phyloP scores from a whole-genome alignment of 1,140 invertebrate species.

The Microplitis mediator region DNA sequence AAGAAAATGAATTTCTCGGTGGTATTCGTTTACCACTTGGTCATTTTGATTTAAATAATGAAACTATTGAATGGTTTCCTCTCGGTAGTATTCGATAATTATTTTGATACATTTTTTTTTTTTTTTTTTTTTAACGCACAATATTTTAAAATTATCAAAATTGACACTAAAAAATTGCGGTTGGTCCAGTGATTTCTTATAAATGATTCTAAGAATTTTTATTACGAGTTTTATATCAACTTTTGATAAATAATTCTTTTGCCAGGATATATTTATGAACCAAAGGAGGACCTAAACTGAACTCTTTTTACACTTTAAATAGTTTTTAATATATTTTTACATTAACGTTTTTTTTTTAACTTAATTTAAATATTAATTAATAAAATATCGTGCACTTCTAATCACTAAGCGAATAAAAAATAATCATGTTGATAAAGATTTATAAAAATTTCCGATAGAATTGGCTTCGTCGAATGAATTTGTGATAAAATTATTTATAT shows the following conservation, averaged over 20 bases:
- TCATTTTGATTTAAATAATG: conserved; percentile 74
- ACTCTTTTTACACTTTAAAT: neutral
- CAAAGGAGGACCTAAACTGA: conserved; percentile 4
- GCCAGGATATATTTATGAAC: neutral
- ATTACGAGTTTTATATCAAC: neutral
- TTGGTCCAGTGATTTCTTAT: neutral
- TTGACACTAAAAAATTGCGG: neutral
- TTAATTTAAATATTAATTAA: neutral
- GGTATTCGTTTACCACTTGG: conserved; percentile 80
- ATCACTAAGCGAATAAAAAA: neutral
- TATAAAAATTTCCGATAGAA: neutral
- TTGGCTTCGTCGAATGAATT: neutral
- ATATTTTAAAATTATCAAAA: no score
- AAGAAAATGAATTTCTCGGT: conserved; percentile 94
- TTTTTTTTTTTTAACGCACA: neutral
- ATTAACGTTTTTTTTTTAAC: neutral
- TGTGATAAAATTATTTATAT: conserved; percentile 15
- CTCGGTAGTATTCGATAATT: conserved; percentile 65
- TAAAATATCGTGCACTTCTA: neutral
- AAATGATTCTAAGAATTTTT: neutral
- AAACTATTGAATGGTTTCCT: conserved; percentile 81
- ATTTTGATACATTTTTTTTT: neutral
- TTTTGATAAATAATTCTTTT: neutral
- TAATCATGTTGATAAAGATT: neutral
- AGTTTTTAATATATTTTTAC: neutral